Evolutionary conservation across 2,797 vertebrate species (phyloP).

Genomic region (Platalea minor): DNA sequence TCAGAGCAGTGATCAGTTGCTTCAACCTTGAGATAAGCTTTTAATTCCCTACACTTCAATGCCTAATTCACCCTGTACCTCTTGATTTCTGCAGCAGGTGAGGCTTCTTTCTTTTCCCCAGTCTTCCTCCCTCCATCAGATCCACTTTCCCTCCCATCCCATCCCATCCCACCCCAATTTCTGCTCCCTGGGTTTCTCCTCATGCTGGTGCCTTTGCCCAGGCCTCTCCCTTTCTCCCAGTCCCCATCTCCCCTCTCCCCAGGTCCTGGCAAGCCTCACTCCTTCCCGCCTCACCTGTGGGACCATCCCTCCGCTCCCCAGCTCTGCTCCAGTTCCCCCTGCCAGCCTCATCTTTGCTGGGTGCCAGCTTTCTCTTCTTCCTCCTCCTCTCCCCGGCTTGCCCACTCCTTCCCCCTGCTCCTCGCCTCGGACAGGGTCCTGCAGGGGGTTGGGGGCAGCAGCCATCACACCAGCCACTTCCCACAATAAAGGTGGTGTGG

Average conservation of each 20-base stretch:
- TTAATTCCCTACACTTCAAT: not conserved
- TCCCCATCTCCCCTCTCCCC: not conserved
- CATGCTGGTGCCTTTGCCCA: not conserved
- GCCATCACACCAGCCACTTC: not conserved
- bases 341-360: accelerated
- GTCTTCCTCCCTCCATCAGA: not conserved
- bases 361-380: not conserved
- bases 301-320: not conserved
- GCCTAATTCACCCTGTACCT: not conserved
- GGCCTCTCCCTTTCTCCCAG: not conserved
- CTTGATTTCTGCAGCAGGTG: not conserved
- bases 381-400: not conserved
- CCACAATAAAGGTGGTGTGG: not conserved
- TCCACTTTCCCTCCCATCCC: not conserved
- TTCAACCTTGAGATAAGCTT: not conserved
- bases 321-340: not conserved
- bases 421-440: accelerated
- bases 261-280: not conserved
- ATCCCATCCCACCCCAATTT: not conserved
- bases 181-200: not conserved
- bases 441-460: not conserved
- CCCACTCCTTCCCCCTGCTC: not conserved
- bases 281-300: not conserved
- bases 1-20: not conserved
- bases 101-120: not conserved